Conservation (phyloP, 1,140 invertebrate genomes). For the Drosophila kohkoa region DNA sequence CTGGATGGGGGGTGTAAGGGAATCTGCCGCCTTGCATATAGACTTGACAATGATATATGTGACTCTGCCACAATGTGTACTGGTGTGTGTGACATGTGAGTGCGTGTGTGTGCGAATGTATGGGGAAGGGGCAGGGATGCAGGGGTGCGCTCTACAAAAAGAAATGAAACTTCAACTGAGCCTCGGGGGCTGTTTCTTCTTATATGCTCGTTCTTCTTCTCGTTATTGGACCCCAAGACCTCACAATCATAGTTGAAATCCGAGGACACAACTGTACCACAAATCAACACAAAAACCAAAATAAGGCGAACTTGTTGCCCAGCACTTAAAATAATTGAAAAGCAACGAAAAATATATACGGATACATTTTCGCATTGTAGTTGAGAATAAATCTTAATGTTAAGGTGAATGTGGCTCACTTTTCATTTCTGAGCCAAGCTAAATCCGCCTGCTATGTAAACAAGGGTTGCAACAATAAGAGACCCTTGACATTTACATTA, state of each 20-base stretch:
- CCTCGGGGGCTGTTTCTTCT: constrained; percentile 53
- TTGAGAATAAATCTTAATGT: constrained; percentile 20
- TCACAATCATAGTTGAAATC: constrained; percentile 40
- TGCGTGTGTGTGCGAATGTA: constrained; percentile 24
- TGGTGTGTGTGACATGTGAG: constrained; percentile 43
- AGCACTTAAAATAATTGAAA: constrained; percentile 79
- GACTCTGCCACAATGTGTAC: constrained; percentile 59
- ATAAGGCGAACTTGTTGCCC: constrained; percentile 62
- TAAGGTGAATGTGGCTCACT: neutral
- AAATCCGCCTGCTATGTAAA: no score
- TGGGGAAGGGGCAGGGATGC: neutral
- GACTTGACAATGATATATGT: constrained; percentile 83
- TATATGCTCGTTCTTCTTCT: neutral
- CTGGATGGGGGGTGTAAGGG: neutral
- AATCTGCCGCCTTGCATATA: constrained; percentile 71
- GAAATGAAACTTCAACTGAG: constrained; percentile 71
- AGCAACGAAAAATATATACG: constrained; percentile 24
- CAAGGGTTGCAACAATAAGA: no score
- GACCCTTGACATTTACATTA: no score
- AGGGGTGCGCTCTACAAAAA: constrained; percentile 37
- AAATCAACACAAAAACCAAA: constrained; percentile 24
- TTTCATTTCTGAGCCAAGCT: no score
- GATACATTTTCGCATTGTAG: constrained; percentile 6
- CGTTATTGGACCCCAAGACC: constrained; percentile 3
- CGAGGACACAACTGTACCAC: constrained; percentile 68